Conservation (phyloP, 53 echinoderm and acorn worm species). For the Paracentrotus lividus region DNA sequence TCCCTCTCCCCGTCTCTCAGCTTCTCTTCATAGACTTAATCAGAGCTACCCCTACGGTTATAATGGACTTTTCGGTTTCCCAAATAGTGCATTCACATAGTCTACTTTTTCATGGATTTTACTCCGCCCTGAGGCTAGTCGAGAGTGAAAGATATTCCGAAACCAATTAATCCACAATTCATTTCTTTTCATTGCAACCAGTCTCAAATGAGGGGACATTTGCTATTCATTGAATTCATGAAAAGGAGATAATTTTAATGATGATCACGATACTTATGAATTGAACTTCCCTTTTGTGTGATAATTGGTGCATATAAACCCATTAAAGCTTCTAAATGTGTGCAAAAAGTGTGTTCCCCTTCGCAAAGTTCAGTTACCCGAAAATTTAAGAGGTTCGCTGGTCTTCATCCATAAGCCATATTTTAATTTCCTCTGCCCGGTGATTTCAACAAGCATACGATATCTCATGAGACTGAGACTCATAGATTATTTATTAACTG, state of each 20-base stretch:
- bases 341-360: constrained; percentile 61
- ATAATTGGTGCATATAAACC: constrained; percentile 64
- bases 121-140: constrained; percentile 39
- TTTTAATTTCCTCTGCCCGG: constrained; percentile 49
- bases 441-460: constrained; percentile 35
- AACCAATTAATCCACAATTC: constrained; percentile 71
- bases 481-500: constrained; percentile 40
- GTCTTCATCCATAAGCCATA: constrained; percentile 43
- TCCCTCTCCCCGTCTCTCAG: background rate
- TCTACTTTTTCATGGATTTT: constrained; percentile 65
- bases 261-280: constrained; percentile 54
- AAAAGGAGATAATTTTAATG: constrained; percentile 59
- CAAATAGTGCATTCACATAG: constrained; percentile 70
- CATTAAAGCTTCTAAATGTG: constrained; percentile 39
- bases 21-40: constrained; percentile 28
- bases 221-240: constrained; percentile 55
- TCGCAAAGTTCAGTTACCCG: constrained; percentile 47
- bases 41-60: constrained; percentile 33
- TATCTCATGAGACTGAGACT: constrained; percentile 43
- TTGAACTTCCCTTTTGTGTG: constrained; percentile 47
- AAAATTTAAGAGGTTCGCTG: constrained; percentile 9
- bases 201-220: constrained; percentile 53
- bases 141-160: constrained; percentile 63
- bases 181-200: constrained; percentile 65
- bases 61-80: constrained; percentile 58